Conservation (phyloP, 2,113 vertebrate species). For the Perca fluviatilis region DNA sequence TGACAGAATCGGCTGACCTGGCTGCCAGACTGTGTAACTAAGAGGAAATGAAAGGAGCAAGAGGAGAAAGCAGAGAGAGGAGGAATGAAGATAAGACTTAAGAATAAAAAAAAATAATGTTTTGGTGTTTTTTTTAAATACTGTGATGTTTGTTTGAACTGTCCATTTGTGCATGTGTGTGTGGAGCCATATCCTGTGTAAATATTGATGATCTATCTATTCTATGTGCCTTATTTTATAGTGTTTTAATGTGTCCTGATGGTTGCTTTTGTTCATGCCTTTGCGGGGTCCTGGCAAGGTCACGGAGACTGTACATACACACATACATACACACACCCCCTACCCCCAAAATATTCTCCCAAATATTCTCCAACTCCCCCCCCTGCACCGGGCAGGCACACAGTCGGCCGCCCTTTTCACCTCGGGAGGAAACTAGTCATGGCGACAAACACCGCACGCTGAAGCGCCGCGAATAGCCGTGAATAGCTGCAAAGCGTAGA, state of each 20-base stretch:
- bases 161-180: slow-evolving; percentile 57
- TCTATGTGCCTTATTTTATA: slow-evolving; percentile 57
- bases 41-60: slow-evolving; percentile 24
- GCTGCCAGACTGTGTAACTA: slow-evolving; percentile 25
- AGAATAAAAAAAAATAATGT: neutral
- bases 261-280: slow-evolving; percentile 47
- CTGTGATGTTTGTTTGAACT: slow-evolving; percentile 81
- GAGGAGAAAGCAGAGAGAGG: neutral
- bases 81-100: neutral
- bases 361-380: neutral
- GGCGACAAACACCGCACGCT: too few relatives aligned
- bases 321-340: slow-evolving; percentile 19
- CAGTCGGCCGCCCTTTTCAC: neutral
- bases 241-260: slow-evolving; percentile 22
- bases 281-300: slow-evolving; percentile 27
- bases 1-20: slow-evolving; percentile 6
- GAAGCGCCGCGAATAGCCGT: too few relatives aligned
- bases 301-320: slow-evolving; percentile 32
- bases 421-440: neutral
- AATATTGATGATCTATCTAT: slow-evolving; percentile 73
- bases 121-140: slow-evolving; percentile 61
- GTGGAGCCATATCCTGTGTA: slow-evolving; percentile 72
- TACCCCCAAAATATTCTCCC: too few relatives aligned
- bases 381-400: neutral
- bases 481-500: too few relatives aligned